A percentile compares a stretch with the other conserved stretches of the same genome.
These are phyloP conservation scores for Meta bourneti DNA, from an alignment of 2,888 invertebrate genomes.

Conservation along the genomic window DNA sequence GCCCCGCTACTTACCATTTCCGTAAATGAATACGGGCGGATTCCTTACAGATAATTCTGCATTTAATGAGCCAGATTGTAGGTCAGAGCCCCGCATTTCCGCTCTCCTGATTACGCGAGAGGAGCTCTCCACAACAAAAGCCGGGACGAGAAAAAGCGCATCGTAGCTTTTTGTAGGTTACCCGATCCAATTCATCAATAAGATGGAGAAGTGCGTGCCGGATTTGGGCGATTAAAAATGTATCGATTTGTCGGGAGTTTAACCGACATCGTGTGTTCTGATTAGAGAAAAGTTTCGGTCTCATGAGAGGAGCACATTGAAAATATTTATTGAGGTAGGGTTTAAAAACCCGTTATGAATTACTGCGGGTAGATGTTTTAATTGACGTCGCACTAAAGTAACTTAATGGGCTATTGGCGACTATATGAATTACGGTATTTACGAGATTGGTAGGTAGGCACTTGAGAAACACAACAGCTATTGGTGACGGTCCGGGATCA, in stretches of 20 bases:
- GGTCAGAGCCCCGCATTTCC: slow-evolving; percentile 61
- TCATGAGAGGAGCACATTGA: not conserved
- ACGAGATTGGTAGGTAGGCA: too few species aligned
- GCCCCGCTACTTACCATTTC: slow-evolving; percentile 7
- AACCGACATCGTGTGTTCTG: not conserved
- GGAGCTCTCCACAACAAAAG: not conserved
- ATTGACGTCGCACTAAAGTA: too few species aligned
- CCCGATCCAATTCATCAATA: too few species aligned
- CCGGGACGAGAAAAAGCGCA: not conserved
- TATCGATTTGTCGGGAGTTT: not conserved
- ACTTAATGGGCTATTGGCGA: too few species aligned
- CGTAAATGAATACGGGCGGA: slow-evolving; percentile 63
- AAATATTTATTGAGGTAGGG: not conserved
- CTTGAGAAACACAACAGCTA: too few species aligned
- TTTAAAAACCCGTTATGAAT: too few species aligned
- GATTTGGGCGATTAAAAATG: not conserved
- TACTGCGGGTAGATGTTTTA: too few species aligned
- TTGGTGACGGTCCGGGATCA: too few species aligned
- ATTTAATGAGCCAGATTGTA: slow-evolving; percentile 23
- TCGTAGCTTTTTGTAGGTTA: not conserved
- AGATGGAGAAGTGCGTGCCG: not conserved
- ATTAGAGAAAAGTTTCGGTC: not conserved
- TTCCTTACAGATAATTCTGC: slow-evolving; percentile 4
- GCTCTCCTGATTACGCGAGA: not conserved
- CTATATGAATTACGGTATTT: too few species aligned